phyloP scores from a whole-genome alignment of 2,888 invertebrate species.

The Brenthis daphne region DNA sequence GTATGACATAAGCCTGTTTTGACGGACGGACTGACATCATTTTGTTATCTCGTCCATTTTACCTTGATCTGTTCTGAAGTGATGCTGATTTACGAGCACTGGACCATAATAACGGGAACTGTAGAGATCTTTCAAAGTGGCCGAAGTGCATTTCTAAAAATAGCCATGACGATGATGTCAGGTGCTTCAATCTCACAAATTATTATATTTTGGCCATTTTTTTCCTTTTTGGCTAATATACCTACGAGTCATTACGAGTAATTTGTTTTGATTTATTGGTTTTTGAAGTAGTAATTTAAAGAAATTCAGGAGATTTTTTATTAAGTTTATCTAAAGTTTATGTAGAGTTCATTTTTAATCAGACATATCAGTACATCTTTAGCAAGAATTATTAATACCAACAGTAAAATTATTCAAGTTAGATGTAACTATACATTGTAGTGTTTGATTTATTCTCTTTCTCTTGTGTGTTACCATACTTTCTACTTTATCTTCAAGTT shows the following conservation, averaged over 20 bases:
- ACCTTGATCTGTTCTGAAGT: conserved; percentile 47
- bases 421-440: too few species aligned
- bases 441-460: too few species aligned
- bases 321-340: too few species aligned
- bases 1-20: conserved; percentile 57
- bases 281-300: too few species aligned
- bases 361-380: too few species aligned
- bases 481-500: too few species aligned
- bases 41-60: conserved; percentile 54
- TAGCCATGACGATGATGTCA: conserved; percentile 67
- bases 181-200: conserved; percentile 26
- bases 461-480: too few species aligned
- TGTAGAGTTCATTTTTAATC: too few species aligned
- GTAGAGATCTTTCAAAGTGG: conserved; percentile 50
- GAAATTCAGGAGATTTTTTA: too few species aligned
- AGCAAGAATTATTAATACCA: too few species aligned
- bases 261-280: neutral
- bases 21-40: conserved; percentile 71
- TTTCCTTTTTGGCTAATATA: neutral
- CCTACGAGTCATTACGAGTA: neutral
- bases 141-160: conserved; percentile 70
- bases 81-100: conserved; percentile 44
- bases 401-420: too few species aligned
- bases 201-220: conserved; percentile 2
- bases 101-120: conserved; percentile 50